phyloP scores from a whole-genome alignment of 2,888 invertebrate species.

The Drosophila helvetica region DNA sequence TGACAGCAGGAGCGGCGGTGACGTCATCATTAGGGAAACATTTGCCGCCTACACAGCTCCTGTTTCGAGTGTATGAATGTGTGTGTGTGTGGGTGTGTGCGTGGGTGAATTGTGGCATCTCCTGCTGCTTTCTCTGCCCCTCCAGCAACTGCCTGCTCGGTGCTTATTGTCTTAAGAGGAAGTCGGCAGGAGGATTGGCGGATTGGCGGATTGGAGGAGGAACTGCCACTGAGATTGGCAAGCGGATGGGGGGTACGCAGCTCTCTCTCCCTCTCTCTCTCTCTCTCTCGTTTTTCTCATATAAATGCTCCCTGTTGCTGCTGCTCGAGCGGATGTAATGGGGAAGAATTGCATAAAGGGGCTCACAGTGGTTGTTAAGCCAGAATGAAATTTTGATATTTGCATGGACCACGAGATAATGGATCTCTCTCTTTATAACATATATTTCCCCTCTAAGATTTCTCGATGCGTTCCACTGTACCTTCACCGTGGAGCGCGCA shows the following conservation, averaged over 20 bases:
- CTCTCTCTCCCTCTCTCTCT: neutral
- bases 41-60: slow-evolving; percentile 64
- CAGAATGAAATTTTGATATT: neutral
- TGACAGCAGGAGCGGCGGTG: slow-evolving; percentile 24
- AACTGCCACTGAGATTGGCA: slow-evolving; percentile 32
- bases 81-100: slow-evolving; percentile 28
- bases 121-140: slow-evolving; percentile 51
- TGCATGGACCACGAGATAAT: neutral
- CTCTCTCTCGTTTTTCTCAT: neutral
- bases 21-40: slow-evolving; percentile 73
- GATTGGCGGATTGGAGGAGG: slow-evolving; percentile 4
- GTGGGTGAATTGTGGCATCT: slow-evolving; percentile 45
- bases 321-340: slow-evolving; percentile 17
- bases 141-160: slow-evolving; percentile 41
- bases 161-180: slow-evolving; percentile 74
- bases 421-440: neutral
- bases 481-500: slow-evolving; percentile 40
- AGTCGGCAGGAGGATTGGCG: slow-evolving; percentile 29
- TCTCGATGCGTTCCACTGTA: slow-evolving; percentile 6
- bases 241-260: slow-evolving; percentile 51
- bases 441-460: neutral
- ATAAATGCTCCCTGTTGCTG: slow-evolving; percentile 23
- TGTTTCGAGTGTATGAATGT: slow-evolving; percentile 4
- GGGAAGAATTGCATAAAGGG: neutral
- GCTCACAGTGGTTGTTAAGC: slow-evolving; percentile 14